Percentiles rank a stretch among this genome's conserved stretches.
Conservation (phyloP, 2,888 invertebrate species). For the Drosophila borborema region DNA sequence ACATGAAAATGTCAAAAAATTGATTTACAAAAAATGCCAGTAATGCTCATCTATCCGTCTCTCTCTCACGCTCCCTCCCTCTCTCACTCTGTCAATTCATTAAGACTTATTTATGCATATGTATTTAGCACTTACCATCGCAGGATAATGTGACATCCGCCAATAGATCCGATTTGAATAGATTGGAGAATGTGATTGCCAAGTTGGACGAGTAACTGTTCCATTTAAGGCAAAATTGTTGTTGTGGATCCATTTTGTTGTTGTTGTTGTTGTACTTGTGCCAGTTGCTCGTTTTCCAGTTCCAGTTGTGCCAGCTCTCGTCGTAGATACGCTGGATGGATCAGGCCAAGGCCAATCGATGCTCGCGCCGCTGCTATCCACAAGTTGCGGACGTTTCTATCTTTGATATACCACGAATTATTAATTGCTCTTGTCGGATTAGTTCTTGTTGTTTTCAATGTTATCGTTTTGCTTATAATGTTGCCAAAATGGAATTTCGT, state of each 20-base stretch:
- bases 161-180: slow-evolving; percentile 96
- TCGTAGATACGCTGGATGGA: slow-evolving; percentile 21
- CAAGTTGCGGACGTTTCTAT: slow-evolving; percentile 16
- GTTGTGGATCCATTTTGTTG: slow-evolving; percentile 93
- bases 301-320: slow-evolving; percentile 6
- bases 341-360: slow-evolving; percentile 50
- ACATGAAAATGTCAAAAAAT: not conserved
- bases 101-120: not conserved
- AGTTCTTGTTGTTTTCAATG: slow-evolving; percentile 9
- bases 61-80: not conserved
- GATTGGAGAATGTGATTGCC: slow-evolving; percentile 95
- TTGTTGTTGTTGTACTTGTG: slow-evolving; percentile 28
- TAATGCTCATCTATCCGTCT: not conserved
- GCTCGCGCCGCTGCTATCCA: slow-evolving; percentile 27
- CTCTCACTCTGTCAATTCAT: not conserved
- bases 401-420: slow-evolving; percentile 9
- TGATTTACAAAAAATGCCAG: not conserved
- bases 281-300: slow-evolving; percentile 11
- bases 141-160: slow-evolving; percentile 97
- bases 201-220: slow-evolving; percentile 97
- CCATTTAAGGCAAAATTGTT: slow-evolving; percentile 98
- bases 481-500: slow-evolving; percentile 79
- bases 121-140: slow-evolving; percentile 89
- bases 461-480: slow-evolving; percentile 48
- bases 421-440: slow-evolving; percentile 1